Evolutionary conservation across 2,113 vertebrate species (phyloP), one percentile per base, ranked within the genome.

Genomic region (Pipa parva): DNA sequence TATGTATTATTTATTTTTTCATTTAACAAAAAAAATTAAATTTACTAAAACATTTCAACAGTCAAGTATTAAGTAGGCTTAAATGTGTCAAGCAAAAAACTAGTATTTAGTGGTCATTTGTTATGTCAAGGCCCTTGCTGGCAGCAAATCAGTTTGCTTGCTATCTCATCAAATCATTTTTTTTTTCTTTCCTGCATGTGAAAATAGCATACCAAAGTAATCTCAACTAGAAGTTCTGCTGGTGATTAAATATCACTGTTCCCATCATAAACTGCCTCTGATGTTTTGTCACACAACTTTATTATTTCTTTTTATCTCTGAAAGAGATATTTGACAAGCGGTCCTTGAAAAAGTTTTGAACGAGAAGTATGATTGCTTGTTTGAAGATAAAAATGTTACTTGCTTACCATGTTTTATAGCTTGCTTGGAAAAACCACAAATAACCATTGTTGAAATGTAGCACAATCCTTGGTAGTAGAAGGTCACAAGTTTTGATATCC

Each of bases 351-450:
- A 56, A 70, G 60, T 58, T 70, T 70, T 67, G 48, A 52, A 48
- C 17, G 36, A 49, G 58, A 61, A 70, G 66, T 61, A 59, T 70
- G 66, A 70, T 70, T 70, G 66, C 66, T 61, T 70, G 66, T 70
- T 70, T 70, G 66, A 70, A 70, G 66, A 70, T 70, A 70, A 70
- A 70, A 70, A 52, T 70, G 66, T 61, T 70, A 58, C 66, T 70
- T 61, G 57, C 48, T 61, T 70, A 70, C 52, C 66, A 61, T 70
- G 66, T 51, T 70, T 70, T 70, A 70, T 70, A 70, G 66, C n/a
- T n/a, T 54, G 66, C 46, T 24, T 48, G 45, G 66, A 54, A 70
- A 33, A 61, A 48, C 66, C 24, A 70, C 66, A 70, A 70, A 70
- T 70, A 70, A 70, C 60, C 33, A 61, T 61, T 31, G 58, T 24